These are phyloP conservation scores for Emberiza fucata DNA, from an alignment of 2,113 vertebrate species.

Conservation along the genomic window DNA sequence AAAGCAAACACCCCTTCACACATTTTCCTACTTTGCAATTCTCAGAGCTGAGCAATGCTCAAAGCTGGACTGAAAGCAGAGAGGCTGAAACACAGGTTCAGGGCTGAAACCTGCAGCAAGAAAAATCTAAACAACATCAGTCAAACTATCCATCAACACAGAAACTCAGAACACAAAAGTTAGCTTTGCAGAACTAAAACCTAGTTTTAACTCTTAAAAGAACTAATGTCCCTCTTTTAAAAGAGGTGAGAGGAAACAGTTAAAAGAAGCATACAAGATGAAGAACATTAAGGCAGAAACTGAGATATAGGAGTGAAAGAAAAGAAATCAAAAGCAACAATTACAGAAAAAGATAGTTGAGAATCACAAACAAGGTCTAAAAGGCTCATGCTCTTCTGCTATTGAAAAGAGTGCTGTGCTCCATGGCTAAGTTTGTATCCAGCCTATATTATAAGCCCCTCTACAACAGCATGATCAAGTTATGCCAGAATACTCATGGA, in stretches of 20 bases:
- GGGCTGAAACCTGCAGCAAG: not conserved
- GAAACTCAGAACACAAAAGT: not conserved
- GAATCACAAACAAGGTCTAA: not conserved
- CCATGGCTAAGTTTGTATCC: not conserved
- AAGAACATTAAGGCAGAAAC: not conserved
- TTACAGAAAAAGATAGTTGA: not conserved
- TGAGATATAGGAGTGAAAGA: not conserved
- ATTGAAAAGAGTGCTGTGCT: not conserved
- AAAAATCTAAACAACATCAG: not conserved
- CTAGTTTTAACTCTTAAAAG: not conserved
- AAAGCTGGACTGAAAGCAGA: not conserved
- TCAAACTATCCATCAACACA: not conserved
- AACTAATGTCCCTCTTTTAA: not conserved
- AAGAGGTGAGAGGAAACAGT: not conserved
- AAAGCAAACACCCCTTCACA: not conserved
- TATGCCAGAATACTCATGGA: not conserved
- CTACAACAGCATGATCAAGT: not conserved
- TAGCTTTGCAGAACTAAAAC: not conserved
- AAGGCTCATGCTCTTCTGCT: not conserved
- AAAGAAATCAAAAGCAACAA: not conserved
- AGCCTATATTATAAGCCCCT: not conserved
- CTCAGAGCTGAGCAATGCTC: not conserved
- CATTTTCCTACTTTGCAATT: not conserved
- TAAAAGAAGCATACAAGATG: not conserved
- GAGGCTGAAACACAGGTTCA: not conserved